A percentile compares a stretch with the other conserved stretches of the same genome.
These are phyloP conservation scores for Vollenhovia emeryi DNA, from an alignment of 1,140 invertebrate species.

Conservation along the genomic window DNA sequence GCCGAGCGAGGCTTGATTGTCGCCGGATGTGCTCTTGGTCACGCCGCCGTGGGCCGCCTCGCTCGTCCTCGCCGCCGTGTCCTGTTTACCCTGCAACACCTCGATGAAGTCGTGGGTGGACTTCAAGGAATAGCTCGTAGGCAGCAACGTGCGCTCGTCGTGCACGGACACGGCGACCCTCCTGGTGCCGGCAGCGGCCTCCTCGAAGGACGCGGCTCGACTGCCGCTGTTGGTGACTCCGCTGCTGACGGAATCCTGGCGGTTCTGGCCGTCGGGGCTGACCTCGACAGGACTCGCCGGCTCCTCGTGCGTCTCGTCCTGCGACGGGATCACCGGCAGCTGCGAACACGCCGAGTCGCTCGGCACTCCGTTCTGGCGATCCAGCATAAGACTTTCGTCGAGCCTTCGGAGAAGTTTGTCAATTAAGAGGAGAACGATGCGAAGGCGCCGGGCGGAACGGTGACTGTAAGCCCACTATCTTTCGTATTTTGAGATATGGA, in stretches of 20 bases:
- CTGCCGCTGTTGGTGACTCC: neutral
- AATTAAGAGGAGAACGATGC: neutral
- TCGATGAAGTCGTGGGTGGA: slow-evolving; percentile 43
- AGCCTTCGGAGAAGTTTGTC: slow-evolving; percentile 82
- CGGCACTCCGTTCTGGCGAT: slow-evolving; percentile 48
- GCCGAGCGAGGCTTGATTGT: slow-evolving; percentile 77
- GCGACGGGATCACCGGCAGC: slow-evolving; percentile 13
- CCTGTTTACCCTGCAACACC: slow-evolving; percentile 5
- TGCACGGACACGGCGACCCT: slow-evolving; percentile 81
- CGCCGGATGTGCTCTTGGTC: slow-evolving; percentile 75
- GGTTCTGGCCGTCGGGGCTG: neutral
- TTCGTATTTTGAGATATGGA: neutral
- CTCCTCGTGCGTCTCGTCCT: slow-evolving; percentile 26
- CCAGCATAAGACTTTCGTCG: slow-evolving; percentile 86
- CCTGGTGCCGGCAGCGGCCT: neutral
- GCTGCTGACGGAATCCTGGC: slow-evolving; percentile 5
- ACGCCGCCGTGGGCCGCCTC: slow-evolving; percentile 70
- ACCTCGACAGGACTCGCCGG: neutral
- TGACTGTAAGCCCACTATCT: neutral
- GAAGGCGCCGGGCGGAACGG: neutral
- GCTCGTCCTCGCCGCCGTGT: slow-evolving; percentile 1
- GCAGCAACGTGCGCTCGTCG: slow-evolving; percentile 71
- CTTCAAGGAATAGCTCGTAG: slow-evolving; percentile 72
- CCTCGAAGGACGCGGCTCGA: slow-evolving; percentile 10
- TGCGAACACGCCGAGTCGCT: neutral